Percentiles rank a stretch among this genome's conserved stretches.
phyloP scores from a whole-genome alignment of 2,113 vertebrate species.

The Promerops cafer region DNA sequence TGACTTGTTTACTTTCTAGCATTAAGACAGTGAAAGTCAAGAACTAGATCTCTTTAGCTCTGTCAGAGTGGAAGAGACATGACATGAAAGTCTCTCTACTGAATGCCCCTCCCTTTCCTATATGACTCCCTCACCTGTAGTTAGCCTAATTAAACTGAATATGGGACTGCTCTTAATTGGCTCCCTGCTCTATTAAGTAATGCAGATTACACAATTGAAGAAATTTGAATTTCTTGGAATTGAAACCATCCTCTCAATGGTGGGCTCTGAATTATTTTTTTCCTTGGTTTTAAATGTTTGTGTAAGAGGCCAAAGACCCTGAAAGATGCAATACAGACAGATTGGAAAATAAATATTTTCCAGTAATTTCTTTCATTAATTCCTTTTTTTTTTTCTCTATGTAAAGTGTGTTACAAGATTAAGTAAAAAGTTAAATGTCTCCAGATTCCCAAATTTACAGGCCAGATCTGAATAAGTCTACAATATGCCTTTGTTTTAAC shows the following conservation, averaged over 20 bases:
- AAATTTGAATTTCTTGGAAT: conserved; percentile 55
- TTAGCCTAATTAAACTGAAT: conserved; percentile 82
- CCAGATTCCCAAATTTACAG: not conserved
- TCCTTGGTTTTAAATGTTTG: not conserved
- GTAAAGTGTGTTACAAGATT: not conserved
- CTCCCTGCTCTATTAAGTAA: conserved; percentile 78
- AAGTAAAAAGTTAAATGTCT: not conserved
- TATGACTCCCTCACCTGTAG: conserved; percentile 77
- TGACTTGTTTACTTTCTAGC: conserved; percentile 26
- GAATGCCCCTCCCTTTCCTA: conserved; percentile 60
- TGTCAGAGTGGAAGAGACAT: conserved; percentile 40
- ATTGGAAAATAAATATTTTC: not conserved
- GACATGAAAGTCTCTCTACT: conserved; percentile 34
- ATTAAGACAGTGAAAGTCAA: conserved; percentile 58
- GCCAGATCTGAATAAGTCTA: not conserved
- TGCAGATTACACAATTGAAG: conserved; percentile 69
- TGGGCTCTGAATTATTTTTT: not conserved
- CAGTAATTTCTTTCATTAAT: not conserved
- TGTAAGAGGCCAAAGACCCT: not conserved
- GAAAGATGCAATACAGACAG: not conserved
- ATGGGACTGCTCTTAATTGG: conserved; percentile 76
- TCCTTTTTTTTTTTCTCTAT: not conserved
- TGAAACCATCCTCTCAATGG: not conserved
- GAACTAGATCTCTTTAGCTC: conserved; percentile 32
- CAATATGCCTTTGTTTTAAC: not conserved